Evolutionary conservation across 2,888 invertebrate species (phyloP), one percentile per base, ranked within the genome.

Genomic region (Chloroclystis v-ata): DNA sequence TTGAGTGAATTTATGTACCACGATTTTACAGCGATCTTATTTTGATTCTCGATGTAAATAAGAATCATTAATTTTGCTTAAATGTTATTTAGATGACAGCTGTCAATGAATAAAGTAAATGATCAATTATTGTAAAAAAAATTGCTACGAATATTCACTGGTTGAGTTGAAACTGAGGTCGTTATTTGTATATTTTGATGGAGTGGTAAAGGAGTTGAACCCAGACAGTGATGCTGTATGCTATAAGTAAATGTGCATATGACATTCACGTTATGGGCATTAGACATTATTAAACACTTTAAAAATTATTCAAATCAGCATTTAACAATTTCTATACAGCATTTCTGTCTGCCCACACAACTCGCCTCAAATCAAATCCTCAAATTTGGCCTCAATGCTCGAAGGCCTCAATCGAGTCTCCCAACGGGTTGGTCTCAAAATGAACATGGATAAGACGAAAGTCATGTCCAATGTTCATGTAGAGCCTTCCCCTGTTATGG

Each of bases 1-100:
- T 70, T 57, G 69, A 65, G 67, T 69, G 62, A 63, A 63, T 60
- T 65, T 63, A 57, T 44, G 28, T 58, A 65, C 61, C 61, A 62
- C 54, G 29, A 59, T 57, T 60, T 47, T 56, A 59, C 60, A 43
- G 52, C 39, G 33, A 10, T 61, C 60, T 59, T 59, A 61, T 60
- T 61, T 59, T 56, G 57, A 58, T 57, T 56, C 54, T 64, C 54
- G 61, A 52, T 45, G 29, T 56, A 20, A 32, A 37, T 26, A 30
- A 35, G 38, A 7, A 44, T 39, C 41, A 28, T 24, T 49, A 32
- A 42, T 40, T 45, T 43, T 24, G 45, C 46, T 37, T 43, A 28
- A 24, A 26, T 39, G 42, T 38, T 25, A 11, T 9, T 35, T 30
- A 44, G 30, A 40, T 35, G 30, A 41, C 30, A 35, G 26, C 33